Evolutionary conservation across 2,888 invertebrate species (phyloP), one percentile per base, ranked within the genome.

Genomic region (Brachylomia viminalis): DNA sequence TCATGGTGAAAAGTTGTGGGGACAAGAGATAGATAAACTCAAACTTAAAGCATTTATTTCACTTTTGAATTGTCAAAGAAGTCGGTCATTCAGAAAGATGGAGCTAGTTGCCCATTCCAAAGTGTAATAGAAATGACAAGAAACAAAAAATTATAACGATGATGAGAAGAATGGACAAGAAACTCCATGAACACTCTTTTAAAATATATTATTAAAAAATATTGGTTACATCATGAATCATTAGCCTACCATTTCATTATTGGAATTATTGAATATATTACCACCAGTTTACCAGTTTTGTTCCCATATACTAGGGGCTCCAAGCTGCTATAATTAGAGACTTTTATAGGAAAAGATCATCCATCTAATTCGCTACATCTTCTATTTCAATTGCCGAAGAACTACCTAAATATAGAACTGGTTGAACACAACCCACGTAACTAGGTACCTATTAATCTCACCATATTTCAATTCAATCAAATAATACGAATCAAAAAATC

Each of bases 401-500:
- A 56, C 7, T 17, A 13, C 8, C 47, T 0, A 69, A 61, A 56
- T 11, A 20, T 6, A 23, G 42, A 71, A 62, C 72, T 52, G 33
- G 47, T 61, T 71, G 3, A 59, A 61, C 0, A 69, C 15, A 27
- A 23, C 23, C 20, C 72, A 49, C 27, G 15, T 54, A 59, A 61
- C 38, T 61, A 76, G 54, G 33, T 45, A 65, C 47, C 47, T 72
- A 72, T 70, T 62, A 74, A 69, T 64, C 13, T 49, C 71, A 56
- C 59, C 68, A 82, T 70, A 65, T 33, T 87, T 86, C 79, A 86
- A 79, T 84, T 80, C 85, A 85, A 86, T 86, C 84, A 81, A 79
- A 83, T 84, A 71, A 80, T 59, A 71, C 42, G 72, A 77, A 83
- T 86, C 68, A 78, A 78, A 81, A 77, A 74, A 69, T 73, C 72